Evolutionary conservation across 2,888 invertebrate genomes (phyloP), one percentile per base, ranked within the genome.

Genomic region (Lithophane socia): DNA sequence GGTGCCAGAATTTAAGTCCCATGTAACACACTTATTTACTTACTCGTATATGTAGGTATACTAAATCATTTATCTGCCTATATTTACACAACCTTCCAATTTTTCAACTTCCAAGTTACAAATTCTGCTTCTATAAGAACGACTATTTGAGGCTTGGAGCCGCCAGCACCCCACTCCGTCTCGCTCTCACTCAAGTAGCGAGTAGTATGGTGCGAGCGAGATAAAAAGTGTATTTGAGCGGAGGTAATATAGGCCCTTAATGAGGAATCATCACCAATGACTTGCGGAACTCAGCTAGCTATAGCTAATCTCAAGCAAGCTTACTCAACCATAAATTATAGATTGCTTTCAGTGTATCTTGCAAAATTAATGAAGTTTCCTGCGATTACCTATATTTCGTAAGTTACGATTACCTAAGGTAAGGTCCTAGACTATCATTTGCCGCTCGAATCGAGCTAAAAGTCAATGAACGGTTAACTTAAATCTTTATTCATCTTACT

Each of bases 261-360:
- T 37, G 37, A 37, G 5, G 37, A 37, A 9, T 29, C 10, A 24
- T 18, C 0, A 24, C 3, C 3, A 12, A 63, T 44, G n/a, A 10
- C 18, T 75, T 75, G 52, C 42, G 52, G 10, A 63, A 73, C 18
- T 72, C n/a, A n/a, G 52, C n/a, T 47, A 29, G n/a, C 29, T 18
- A 37, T n/a, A 37, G 37, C 29, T 44, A n/a, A 37, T n/a, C 13
- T 13, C 21, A 24, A 42, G 49, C 29, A 44, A 61, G 18, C 2
- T 37, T 68, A 49, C 82, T 64, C 77, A 76, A 79, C 49, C 21
- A 67, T 37, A 64, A 67, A 82, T 82, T 68, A 52, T 44, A 76
- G 21, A 37, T 76, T 63, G 49, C 13, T 61, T 63, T 44, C 49
- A 68, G 61, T 56, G 13, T 68, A 58, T 9, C 52, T 61, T 66